Base-by-base conservation (phyloP, 2,797 vertebrate species). In the Myotis planiceps region DNA sequence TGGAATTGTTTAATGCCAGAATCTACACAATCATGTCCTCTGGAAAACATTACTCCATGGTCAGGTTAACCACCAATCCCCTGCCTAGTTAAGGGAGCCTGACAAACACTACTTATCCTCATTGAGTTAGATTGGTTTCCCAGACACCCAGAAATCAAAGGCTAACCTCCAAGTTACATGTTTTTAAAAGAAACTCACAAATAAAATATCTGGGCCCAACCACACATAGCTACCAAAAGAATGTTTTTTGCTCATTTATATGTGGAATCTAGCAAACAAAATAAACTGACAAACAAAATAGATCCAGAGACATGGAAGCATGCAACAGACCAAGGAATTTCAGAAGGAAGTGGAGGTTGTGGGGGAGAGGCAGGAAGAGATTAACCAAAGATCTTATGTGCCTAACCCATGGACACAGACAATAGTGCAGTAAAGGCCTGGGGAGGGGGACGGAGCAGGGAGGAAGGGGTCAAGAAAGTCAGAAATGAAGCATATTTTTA, bases 111-210 rank as follows among this genome's bases (percentile, higher is more conserved):
- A 78, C 79, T 86, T 72, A 90, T 68, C 8, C 13, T 80, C 55
- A 68, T 91, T 93, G 75, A 53, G 34, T 49, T 68, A 49, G 63
- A 69, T 85, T 94, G 68, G 42, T 68, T 84, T 78, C 19, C 4
- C 49, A 29, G 47, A 63, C 0, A 60, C 16, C 25, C 37, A n/a
- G 42, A 92, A 88, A 87, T 81, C 76, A 90, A 96, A 96, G 82
- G 3, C 63, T 88, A 75, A 65, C 32, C 15, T 12, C 21, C 15
- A 53, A 19, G 9, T 16, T 69, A 25, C 34, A 51, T 32, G 1
- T 51, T 92, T 78, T 80, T 53, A 8, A 32, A 92, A 23, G 15
- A 83, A 91, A 91, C 1, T 3, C 10, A 84, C 27, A 92, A 90
- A 71, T 21, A 71, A 71, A 90, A 4, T 29, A 66, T 86, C 53